These are phyloP conservation scores for Poeciliopsis turneri DNA, from an alignment of 2,797 vertebrate species.

Conservation along the genomic window DNA sequence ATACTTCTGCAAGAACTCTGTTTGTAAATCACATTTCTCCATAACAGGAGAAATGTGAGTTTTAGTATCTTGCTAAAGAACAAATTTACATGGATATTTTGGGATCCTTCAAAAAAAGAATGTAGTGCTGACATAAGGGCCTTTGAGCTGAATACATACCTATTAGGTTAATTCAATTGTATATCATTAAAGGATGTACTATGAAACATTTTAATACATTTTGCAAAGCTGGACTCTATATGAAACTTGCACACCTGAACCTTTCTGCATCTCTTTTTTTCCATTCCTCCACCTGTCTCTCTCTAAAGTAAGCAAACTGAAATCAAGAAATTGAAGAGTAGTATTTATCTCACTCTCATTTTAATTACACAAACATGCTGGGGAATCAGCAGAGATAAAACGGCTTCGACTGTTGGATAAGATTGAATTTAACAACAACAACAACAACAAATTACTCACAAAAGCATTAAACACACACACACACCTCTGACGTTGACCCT, in stretches of 20 bases:
- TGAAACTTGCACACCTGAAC: slow-evolving; percentile 20
- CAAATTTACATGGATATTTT: background rate
- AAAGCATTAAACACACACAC: slow-evolving; percentile 41
- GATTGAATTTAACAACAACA: slow-evolving; percentile 20
- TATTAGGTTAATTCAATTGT: slow-evolving; percentile 37
- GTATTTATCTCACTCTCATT: slow-evolving; percentile 67
- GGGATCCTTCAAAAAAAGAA: background rate
- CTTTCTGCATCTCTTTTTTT: slow-evolving; percentile 9
- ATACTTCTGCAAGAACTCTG: background rate
- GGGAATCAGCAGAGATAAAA: slow-evolving; percentile 35
- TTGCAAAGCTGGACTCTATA: slow-evolving; percentile 13
- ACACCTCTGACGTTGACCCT: slow-evolving; percentile 76
- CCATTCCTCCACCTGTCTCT: slow-evolving; percentile 24
- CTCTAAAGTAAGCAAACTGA: slow-evolving; percentile 47
- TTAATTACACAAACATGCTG: slow-evolving; percentile 68
- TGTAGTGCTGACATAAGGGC: background rate
- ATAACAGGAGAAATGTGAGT: background rate
- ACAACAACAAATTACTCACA: slow-evolving; percentile 23
- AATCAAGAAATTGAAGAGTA: slow-evolving; percentile 58
- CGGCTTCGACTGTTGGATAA: background rate
- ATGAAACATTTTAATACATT: slow-evolving; percentile 52
- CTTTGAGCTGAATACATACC: background rate
- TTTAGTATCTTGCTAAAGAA: background rate
- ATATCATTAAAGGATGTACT: slow-evolving; percentile 39
- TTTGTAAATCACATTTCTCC: background rate